Evolutionary conservation across 2,888 invertebrate species (phyloP).

Genomic region (Baronia brevicornis): DNA sequence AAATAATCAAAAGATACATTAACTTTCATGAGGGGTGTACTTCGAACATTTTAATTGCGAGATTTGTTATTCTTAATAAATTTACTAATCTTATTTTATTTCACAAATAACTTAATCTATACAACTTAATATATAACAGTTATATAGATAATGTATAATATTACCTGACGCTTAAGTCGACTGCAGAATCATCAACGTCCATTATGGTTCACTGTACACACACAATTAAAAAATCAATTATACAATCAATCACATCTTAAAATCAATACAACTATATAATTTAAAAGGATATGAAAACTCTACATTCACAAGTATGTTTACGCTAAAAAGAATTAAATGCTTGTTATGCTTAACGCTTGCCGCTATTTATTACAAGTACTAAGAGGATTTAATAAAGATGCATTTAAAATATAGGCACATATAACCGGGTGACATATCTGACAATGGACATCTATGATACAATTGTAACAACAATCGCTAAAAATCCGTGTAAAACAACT

Average conservation of each 20-base stretch:
- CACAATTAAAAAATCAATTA: conserved; percentile 32
- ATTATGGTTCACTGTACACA: conserved; percentile 70
- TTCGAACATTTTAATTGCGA: too few relatives aligned
- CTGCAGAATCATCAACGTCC: conserved; percentile 92
- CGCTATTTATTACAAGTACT: conserved; percentile 1
- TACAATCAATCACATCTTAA: conserved; percentile 18
- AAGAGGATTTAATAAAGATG: conserved; percentile 8
- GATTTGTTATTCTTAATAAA: too few relatives aligned
- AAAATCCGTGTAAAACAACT: too few relatives aligned
- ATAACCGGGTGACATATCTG: conserved; percentile 17
- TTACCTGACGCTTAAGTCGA: conserved; percentile 91
- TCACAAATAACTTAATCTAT: conserved; percentile 4
- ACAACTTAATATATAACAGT: conserved; percentile 6
- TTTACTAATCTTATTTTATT: conserved; percentile 1
- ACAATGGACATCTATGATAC: conserved; percentile 15
- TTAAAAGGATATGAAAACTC: not conserved
- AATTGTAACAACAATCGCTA: conserved; percentile 9
- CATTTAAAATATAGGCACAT: conserved; percentile 9
- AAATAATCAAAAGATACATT: too few relatives aligned
- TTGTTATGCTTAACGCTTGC: conserved; percentile 5
- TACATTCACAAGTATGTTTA: not conserved
- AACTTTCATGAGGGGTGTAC: too few relatives aligned
- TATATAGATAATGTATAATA: conserved; percentile 14
- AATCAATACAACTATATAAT: conserved; percentile 16
- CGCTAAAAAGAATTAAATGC: not conserved